These are phyloP conservation scores for Agrotis exclamationis DNA, from an alignment of 2,888 invertebrate species.

Conservation along the genomic window DNA sequence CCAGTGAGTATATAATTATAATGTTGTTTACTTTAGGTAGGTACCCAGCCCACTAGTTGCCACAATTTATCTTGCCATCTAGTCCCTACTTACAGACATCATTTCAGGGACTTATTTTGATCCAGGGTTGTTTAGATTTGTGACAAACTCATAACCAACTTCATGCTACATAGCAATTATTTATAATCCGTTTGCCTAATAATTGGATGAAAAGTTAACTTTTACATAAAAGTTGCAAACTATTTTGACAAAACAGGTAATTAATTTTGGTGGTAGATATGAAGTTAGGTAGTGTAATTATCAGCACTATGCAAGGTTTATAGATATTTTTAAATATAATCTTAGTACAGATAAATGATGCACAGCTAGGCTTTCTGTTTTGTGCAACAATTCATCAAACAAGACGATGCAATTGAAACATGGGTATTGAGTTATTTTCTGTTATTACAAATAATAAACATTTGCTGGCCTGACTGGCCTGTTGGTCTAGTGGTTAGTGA, in stretches of 20 bases:
- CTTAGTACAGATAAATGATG: neutral
- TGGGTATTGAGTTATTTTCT: neutral
- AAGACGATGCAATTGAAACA: neutral
- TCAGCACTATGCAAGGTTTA: neutral
- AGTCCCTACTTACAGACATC: neutral
- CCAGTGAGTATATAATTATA: slow-evolving; percentile 76
- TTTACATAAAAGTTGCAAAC: neutral
- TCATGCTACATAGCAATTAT: neutral
- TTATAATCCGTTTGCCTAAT: neutral
- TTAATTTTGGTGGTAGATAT: neutral
- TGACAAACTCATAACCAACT: neutral
- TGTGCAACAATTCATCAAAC: neutral
- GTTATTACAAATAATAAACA: neutral
- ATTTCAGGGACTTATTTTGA: slow-evolving; percentile 9
- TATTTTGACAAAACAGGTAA: neutral
- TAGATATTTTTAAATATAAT: neutral
- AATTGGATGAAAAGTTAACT: neutral
- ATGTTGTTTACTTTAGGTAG: slow-evolving; percentile 1
- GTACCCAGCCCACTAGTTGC: neutral
- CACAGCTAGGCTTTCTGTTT: neutral
- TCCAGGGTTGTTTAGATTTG: slow-evolving; percentile 5
- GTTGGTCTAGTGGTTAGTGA: no score
- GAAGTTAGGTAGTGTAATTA: neutral
- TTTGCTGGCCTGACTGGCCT: no score
- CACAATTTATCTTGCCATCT: neutral